Percentiles rank a stretch among this genome's conserved stretches.
phyloP scores from a whole-genome alignment of 2,888 invertebrate genomes.

The Nephrotoma appendiculata region DNA sequence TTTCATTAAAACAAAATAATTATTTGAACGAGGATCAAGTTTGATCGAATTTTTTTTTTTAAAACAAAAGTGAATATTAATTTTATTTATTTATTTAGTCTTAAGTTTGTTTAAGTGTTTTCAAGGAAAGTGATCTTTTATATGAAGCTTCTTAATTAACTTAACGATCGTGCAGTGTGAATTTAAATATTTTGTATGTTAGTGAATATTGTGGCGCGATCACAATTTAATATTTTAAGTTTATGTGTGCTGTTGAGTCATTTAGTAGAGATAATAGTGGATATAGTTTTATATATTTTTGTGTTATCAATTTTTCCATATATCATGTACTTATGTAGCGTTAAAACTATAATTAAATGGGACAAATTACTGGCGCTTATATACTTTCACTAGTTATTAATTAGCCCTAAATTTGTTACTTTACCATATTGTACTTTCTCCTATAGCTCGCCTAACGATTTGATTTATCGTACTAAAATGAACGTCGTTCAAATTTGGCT shows the following conservation, averaged over 20 bases:
- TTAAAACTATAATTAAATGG: background rate
- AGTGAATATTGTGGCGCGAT: background rate
- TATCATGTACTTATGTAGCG: background rate
- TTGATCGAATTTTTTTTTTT: background rate
- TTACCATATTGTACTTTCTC: background rate
- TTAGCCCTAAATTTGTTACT: background rate
- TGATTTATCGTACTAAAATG: background rate
- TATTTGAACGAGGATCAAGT: background rate
- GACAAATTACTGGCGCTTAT: background rate
- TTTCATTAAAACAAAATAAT: background rate
- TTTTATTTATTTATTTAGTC: background rate
- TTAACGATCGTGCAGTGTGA: background rate
- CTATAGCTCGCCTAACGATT: background rate
- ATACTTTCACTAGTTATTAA: background rate
- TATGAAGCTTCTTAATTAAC: background rate
- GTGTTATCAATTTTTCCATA: background rate
- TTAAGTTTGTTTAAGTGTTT: too few species aligned
- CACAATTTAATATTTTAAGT: background rate
- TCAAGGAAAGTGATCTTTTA: too few species aligned
- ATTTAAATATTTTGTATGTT: background rate
- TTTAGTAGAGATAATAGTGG: background rate
- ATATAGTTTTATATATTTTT: background rate
- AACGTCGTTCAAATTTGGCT: background rate
- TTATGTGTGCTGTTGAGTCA: background rate
- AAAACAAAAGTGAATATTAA: background rate